A percentile compares a stretch with the other conserved stretches of the same genome.
Evolutionary conservation across 1,140 invertebrate genomes (phyloP).

Genomic region (Solenopsis fugax): DNA sequence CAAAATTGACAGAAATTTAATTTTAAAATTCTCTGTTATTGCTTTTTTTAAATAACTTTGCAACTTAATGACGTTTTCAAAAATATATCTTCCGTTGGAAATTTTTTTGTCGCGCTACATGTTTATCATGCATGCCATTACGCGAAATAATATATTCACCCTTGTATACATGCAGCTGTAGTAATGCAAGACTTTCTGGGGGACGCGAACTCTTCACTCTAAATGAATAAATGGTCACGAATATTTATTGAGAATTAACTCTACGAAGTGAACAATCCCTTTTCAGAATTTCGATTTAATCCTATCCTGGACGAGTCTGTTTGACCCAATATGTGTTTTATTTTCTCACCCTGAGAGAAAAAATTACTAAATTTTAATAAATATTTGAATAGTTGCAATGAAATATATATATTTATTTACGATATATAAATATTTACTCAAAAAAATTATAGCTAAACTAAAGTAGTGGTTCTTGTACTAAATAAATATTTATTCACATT

Average conservation of each 20-base stretch:
- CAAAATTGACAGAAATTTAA: background rate
- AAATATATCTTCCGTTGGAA: background rate
- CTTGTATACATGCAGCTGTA: constrained; percentile 30
- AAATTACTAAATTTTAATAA: no score
- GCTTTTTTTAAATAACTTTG: constrained; percentile 6
- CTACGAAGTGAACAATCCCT: background rate
- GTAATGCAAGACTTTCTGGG: constrained; percentile 19
- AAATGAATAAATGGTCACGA: constrained; percentile 17
- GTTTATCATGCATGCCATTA: constrained; percentile 25
- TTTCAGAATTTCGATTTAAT: background rate
- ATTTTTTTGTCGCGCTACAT: constrained; percentile 9
- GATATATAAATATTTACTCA: no score
- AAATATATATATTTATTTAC: no score
- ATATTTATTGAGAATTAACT: constrained; percentile 39
- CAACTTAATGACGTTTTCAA: constrained; percentile 3
- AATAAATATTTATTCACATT: no score
- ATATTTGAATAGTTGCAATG: no score
- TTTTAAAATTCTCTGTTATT: background rate
- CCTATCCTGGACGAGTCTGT: no score
- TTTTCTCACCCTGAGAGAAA: no score
- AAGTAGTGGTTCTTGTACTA: no score
- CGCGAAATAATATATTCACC: constrained; percentile 54
- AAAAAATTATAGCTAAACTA: no score
- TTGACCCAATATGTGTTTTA: no score
- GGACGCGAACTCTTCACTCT: constrained; percentile 10